Evolutionary conservation across 2,113 vertebrate species (phyloP), one percentile per base, ranked within the genome.

Genomic region (Progne subis): DNA sequence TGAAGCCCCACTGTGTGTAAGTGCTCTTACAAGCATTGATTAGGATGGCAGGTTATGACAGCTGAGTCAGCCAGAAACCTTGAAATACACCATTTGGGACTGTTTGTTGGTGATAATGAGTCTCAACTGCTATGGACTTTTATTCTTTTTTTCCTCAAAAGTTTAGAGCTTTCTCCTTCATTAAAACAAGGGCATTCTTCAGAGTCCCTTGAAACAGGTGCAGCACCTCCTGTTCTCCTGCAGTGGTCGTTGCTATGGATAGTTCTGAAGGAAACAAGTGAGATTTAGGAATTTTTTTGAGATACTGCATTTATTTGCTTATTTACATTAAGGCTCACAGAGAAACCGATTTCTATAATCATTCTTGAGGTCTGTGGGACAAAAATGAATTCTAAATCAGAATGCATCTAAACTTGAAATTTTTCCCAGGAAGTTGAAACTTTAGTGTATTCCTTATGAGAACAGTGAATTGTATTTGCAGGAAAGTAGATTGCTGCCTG

Each of bases 11-110:
- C 44, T 59, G 16, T 31, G 29, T 92, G 25, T 49, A 82, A 86
- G 37, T 32, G 74, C 32, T 91, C 59, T 76, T 90, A 72, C 24
- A 94, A 88, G 23, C 57, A 31, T 34, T 77, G 84, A 89, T 91
- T 84, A 46, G 69, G 57, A 77, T 55, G 70, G 78, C 67, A 92
- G 59, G 43, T 92, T 89, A 79, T 89, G 84, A 90, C 87, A 95
- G 82, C 81, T 85, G 85, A 94, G 37, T 92, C 78, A 94, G 81
- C 11, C 67, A 85, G 70, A 80, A 85, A 46, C 67, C 28, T 80
- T 96, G 70, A 90, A 89, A 76, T 47, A 46, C 0, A 9, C 29
- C 21, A 31, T 91, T 90, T 95, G 70, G 67, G 74, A 46, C 71
- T 85, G 61, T 52, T 94, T 81, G 43, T 71, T 79, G 71, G 46